Conservation (phyloP, 2,113 vertebrate species). For the Monopterus albus region DNA sequence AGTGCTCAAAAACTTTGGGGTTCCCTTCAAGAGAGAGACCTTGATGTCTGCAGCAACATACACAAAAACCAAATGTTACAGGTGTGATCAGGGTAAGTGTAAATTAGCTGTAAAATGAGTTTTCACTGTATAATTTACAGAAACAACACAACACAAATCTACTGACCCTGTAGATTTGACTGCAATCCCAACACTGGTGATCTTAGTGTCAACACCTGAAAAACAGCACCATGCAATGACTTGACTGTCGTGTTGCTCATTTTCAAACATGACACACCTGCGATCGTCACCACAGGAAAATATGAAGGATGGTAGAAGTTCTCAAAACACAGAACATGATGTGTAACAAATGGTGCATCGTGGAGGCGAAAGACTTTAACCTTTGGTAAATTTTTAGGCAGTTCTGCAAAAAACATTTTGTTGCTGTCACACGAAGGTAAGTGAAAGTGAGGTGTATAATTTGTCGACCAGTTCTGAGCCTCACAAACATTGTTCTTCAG, state of each 20-base stretch:
- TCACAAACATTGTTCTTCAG: too few relatives aligned
- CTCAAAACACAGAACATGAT: background rate
- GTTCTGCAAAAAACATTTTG: background rate
- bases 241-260: slow-evolving; percentile 21
- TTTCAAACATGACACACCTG: slow-evolving; percentile 15
- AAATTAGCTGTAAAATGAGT: slow-evolving; percentile 60
- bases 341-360: too few relatives aligned
- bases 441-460: too few relatives aligned
- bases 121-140: slow-evolving; percentile 21
- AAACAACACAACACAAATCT: slow-evolving; percentile 17
- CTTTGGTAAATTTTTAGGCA: too few relatives aligned
- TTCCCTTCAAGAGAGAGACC: slow-evolving; percentile 89
- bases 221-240: slow-evolving; percentile 50
- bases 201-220: slow-evolving; percentile 92
- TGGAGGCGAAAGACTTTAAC: too few relatives aligned
- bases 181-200: slow-evolving; percentile 91
- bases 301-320: background rate
- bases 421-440: too few relatives aligned
- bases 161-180: slow-evolving; percentile 92
- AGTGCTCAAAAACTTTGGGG: slow-evolving; percentile 90
- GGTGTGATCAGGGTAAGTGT: background rate
- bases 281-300: background rate
- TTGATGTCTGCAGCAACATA: slow-evolving; percentile 86
- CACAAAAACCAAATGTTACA: slow-evolving; percentile 15
- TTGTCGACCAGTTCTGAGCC: too few relatives aligned